These are phyloP conservation scores for Peromyscus leucopus DNA, from an alignment of 2,113 vertebrate species.

Conservation along the genomic window DNA sequence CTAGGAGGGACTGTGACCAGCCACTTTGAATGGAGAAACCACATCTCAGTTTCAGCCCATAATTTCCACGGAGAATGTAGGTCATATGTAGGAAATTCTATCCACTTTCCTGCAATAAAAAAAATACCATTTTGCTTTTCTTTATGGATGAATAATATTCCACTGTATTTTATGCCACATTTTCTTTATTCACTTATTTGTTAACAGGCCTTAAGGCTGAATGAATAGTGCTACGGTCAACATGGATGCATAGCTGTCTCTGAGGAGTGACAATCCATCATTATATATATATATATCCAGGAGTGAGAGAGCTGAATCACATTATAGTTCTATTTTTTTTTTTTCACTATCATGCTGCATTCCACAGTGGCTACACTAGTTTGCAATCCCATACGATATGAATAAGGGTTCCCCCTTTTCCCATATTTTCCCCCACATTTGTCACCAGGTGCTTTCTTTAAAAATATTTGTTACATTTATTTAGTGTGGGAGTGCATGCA, in stretches of 20 bases:
- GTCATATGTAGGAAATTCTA: not conserved
- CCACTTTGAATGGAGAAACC: not conserved
- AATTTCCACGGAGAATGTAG: not conserved
- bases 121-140: not conserved
- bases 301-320: not conserved
- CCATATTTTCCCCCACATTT: not conserved
- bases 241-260: not conserved
- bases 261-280: not conserved
- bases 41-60: not conserved
- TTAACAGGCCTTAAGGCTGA: not conserved
- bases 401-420: not conserved
- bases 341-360: not conserved
- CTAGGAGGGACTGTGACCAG: not conserved
- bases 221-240: not conserved
- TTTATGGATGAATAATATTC: not conserved
- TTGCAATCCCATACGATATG: not conserved
- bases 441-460: not conserved
- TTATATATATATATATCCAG: not conserved
- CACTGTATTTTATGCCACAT: not conserved
- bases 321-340: not conserved
- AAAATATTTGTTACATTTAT: not conserved
- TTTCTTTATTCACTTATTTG: not conserved
- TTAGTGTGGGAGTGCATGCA: not conserved
- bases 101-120: not conserved
- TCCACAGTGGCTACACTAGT: not conserved